Percentiles rank a stretch among this genome's conserved stretches.
Evolutionary conservation across 1,140 invertebrate genomes (phyloP).

Genomic region (Diachasmimorpha longicaudata): DNA sequence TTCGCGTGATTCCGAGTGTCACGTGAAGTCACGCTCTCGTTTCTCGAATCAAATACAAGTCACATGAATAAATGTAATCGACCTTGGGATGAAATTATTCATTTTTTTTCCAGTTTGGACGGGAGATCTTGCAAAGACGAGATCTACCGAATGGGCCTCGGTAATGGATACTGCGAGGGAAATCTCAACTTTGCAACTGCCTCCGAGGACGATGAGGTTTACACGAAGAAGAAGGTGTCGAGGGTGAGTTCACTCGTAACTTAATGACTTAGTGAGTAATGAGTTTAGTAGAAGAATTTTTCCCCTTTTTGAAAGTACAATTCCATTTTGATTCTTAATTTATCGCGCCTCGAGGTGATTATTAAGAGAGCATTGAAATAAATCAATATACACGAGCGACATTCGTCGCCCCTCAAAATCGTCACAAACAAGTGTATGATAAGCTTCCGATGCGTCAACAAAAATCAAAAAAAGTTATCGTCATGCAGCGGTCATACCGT

Average conservation of each 20-base stretch:
- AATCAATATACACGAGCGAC: no score
- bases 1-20: not conserved
- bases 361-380: no score
- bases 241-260: constrained; percentile 47
- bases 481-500: no score
- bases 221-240: constrained; percentile 61
- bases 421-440: no score
- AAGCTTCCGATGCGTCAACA: no score
- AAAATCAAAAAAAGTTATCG: no score
- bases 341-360: no score
- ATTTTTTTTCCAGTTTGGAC: constrained; percentile 48
- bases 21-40: not conserved
- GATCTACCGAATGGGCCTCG: constrained; percentile 58
- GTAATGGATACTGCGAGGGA: constrained; percentile 54
- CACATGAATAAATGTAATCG: not conserved
- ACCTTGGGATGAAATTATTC: not conserved
- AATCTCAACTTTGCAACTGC: constrained; percentile 60
- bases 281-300: no score
- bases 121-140: constrained; percentile 60
- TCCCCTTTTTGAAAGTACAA: no score
- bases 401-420: no score
- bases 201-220: constrained; percentile 60
- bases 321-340: no score
- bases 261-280: not conserved
- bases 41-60: not conserved